Conservation (phyloP, 2,113 vertebrate species). For the Channa argus region DNA sequence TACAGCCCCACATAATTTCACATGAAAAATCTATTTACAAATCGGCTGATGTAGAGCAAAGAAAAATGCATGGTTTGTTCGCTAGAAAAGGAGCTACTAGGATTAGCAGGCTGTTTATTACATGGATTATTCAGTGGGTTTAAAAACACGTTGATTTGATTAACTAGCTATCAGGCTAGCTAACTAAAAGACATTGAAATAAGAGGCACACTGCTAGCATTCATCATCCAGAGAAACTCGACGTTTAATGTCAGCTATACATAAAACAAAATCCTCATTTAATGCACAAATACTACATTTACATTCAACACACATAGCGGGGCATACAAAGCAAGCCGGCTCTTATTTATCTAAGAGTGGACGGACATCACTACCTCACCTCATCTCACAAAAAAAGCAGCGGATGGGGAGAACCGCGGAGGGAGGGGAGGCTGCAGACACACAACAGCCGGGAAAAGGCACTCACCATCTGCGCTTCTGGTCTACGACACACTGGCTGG, state of each 20-base stretch:
- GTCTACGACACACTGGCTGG: constrained; percentile 44
- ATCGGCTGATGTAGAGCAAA: background rate
- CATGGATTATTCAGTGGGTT: background rate
- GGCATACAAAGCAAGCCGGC: background rate
- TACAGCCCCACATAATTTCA: background rate
- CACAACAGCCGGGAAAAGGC: constrained; percentile 34
- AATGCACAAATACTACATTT: background rate
- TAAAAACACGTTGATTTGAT: constrained; percentile 12
- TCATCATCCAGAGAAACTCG: constrained; percentile 34
- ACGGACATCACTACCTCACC: constrained; percentile 67
- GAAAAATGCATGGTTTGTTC: too few relatives aligned
- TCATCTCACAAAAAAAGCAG: constrained; percentile 57
- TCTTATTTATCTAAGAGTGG: constrained; percentile 17
- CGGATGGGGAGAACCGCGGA: constrained; percentile 50
- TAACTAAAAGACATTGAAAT: constrained; percentile 6
- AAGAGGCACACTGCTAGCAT: constrained; percentile 41
- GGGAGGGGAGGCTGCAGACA: constrained; percentile 60
- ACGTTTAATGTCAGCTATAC: constrained; percentile 9
- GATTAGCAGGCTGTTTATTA: background rate
- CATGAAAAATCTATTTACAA: background rate
- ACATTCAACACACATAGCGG: background rate
- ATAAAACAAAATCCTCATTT: background rate
- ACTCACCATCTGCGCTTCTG: constrained; percentile 82
- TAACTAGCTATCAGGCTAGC: constrained; percentile 66
- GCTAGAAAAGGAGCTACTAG: accelerated